Evolutionary conservation across 2,113 vertebrate species (phyloP), one percentile per base, ranked within the genome.

Genomic region (Larimichthys crocea): DNA sequence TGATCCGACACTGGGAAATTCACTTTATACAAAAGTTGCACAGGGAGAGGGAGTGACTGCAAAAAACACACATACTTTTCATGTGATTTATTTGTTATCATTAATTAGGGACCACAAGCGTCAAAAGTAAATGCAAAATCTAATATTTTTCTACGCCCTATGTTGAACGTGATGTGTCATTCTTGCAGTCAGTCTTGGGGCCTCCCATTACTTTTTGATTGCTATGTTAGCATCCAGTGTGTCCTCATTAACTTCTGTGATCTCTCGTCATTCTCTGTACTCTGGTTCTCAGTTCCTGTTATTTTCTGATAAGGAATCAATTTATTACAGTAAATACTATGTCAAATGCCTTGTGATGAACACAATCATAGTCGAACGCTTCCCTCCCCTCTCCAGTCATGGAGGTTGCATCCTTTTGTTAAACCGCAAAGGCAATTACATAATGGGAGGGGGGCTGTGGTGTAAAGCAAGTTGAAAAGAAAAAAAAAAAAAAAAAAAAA

Each of bases 211-310:
- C 16, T 62, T 61, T 80, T 63, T 74, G 80, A 83, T 72, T 76
- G n/a, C 35, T 88, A 44, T 59, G 57, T 76, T 83, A 69, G 46
- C 60, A 48, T 65, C 63, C 67, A 20, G 22, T 60, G n/a, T 22
- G 15, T 74, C 57, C 65, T 87, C 82, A 87, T 88, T 88, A 82
- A 83, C 76, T 69, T 56, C 26, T 76, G 57, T 69, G 76, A 83
- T 86, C 76, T 83, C 31, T 2, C 17, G 56, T 68, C 62, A 76
- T 67, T 85, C 53, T 55, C 60, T 68, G 55, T 52, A 60, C 53
- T 80, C 50, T 59, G 6, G 35, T 63, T 24, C 53, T 79, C 65
- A 70, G 29, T 57, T 75, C 49, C 24, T 81, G 72, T 77, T 73
- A 50, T 67, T 73, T 65, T 76, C 52, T 68, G 63, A 81, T 74